Conservation (phyloP, 2,113 vertebrate genomes). For the Formicarius rufipectus region DNA sequence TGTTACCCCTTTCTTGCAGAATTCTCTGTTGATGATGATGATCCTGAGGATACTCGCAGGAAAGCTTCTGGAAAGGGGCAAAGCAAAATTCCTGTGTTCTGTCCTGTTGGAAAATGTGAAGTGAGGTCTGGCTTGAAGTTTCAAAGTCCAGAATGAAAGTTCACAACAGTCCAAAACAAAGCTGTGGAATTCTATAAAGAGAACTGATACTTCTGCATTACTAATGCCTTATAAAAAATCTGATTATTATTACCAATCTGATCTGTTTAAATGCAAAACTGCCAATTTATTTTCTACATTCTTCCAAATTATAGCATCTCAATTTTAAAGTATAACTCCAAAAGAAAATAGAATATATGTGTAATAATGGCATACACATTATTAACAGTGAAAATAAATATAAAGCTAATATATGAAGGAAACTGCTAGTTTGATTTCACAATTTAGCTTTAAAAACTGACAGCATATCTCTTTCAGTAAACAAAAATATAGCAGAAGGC, state of each 20-base stretch:
- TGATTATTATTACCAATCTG: not conserved
- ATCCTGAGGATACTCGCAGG: not conserved
- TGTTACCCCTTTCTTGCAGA: not conserved
- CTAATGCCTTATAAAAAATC: not conserved
- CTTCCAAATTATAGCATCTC: not conserved
- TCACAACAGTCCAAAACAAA: not conserved
- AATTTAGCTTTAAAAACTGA: not conserved
- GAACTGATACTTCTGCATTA: not conserved
- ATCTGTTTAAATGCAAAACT: too few relatives aligned
- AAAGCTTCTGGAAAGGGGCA: not conserved
- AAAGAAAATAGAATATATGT: not conserved
- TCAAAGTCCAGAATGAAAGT: not conserved
- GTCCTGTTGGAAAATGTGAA: not conserved
- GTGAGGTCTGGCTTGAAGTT: not conserved
- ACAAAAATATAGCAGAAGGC: not conserved
- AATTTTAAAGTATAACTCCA: not conserved
- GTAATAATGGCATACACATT: not conserved
- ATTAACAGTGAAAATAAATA: not conserved
- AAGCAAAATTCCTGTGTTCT: not conserved
- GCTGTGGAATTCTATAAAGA: not conserved
- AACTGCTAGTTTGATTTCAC: not conserved
- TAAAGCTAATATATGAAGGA: not conserved
- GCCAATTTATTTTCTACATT: not conserved
- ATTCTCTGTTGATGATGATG: not conserved
- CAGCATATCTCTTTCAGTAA: not conserved